Base-by-base conservation (phyloP, 2,113 vertebrate species). In the Jacana jacana region DNA sequence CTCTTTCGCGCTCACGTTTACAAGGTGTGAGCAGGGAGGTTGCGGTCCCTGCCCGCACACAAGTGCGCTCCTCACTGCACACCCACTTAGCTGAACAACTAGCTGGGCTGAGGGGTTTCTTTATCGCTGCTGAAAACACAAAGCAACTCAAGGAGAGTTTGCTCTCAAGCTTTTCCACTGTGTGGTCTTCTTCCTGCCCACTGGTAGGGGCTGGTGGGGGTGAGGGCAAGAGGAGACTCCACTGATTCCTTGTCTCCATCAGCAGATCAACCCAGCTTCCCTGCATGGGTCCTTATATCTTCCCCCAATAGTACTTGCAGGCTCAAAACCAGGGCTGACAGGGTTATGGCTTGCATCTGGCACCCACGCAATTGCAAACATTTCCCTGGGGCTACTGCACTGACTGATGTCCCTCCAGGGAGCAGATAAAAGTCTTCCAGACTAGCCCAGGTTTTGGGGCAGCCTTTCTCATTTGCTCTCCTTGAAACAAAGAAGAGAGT, bases 381-480 rank as follows among this genome's bases (percentile, higher is more conserved):
- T 37, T 75, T 80, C 92, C 70, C 65, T 63, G 30, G 63, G 79
- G 75, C n/a, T 90, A 18, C 76, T 37, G n/a, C 76, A 72, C 17
- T 0, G 3, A 76, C 75, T 82, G 84, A 89, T 52, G 85, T 5
- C 3, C 75, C 90, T 93, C 48, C 52, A 88, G 88, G 71, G 75
- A 94, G 27, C 63, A 91, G 78, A 85, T 72, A 82, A 89, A 93
- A 95, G 65, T 54, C 48, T 95, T 72, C 39, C n/a, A 82, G 68
- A 80, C 61, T n/a, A 82, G 58, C 61, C 33, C 31, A 52, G 39
- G 30, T 65, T 81, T 54, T 64, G 49, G 22, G 46, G 49, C 61
- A 90, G 49, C 23, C 16, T 77, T 73, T 79, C 77, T 91, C 60
- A 19, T 81, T 46, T 58, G 20, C 17, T 78, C 9, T 66, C 24